Evolutionary conservation across 2,888 invertebrate genomes (phyloP).

Genomic region (Agriopis leucophaearia): DNA sequence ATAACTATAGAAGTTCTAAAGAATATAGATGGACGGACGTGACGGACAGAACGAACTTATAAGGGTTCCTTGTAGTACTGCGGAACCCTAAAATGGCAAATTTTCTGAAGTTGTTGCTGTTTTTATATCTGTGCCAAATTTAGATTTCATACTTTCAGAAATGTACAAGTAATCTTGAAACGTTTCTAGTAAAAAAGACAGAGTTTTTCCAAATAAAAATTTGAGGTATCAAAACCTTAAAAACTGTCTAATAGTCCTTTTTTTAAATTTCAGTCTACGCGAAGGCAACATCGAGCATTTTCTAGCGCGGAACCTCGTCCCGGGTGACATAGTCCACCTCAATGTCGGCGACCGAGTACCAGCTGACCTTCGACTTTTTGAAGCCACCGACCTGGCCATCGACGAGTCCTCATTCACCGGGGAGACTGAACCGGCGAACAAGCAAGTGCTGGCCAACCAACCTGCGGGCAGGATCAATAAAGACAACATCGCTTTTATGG

Average conservation of each 20-base stretch:
- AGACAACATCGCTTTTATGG: slow-evolving; percentile 98
- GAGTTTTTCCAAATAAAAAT: too few relatives aligned
- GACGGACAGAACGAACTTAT: too few relatives aligned
- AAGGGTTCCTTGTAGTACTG: too few relatives aligned
- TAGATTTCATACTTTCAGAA: too few relatives aligned
- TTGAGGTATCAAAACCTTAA: neutral
- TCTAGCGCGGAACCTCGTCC: slow-evolving; percentile 97
- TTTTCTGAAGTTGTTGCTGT: too few relatives aligned
- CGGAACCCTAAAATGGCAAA: too few relatives aligned
- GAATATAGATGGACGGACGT: too few relatives aligned
- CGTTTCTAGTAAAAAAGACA: too few relatives aligned
- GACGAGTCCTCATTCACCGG: slow-evolving; percentile 99
- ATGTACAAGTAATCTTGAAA: too few relatives aligned
- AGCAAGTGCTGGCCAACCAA: slow-evolving; percentile 89
- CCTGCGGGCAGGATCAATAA: slow-evolving; percentile 90
- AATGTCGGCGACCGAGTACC: slow-evolving; percentile 98
- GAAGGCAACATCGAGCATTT: slow-evolving; percentile 95
- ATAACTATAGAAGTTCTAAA: too few relatives aligned
- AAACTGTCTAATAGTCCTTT: neutral
- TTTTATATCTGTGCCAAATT: too few relatives aligned
- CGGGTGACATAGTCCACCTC: slow-evolving; percentile 97
- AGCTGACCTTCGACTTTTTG: slow-evolving; percentile 97
- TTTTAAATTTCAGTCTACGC: slow-evolving; percentile 88
- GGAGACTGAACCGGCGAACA: slow-evolving; percentile 97
- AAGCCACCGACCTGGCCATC: slow-evolving; percentile 96